phyloP scores from a whole-genome alignment of 2,113 vertebrate species.

The Microtus montanus region DNA sequence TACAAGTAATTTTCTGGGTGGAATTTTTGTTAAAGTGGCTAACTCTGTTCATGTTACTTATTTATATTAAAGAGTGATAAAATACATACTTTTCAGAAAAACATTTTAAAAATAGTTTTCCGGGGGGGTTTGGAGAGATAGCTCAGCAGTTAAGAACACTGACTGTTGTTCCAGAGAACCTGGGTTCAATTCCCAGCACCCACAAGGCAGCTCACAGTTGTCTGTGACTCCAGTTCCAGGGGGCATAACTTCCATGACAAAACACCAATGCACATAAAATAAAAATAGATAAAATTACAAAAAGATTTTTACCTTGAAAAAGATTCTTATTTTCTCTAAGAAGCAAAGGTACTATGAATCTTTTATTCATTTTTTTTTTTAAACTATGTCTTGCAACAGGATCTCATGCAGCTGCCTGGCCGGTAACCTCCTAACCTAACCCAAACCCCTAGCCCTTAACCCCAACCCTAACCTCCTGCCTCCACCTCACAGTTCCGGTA shows the following conservation, averaged over 20 bases:
- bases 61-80: not conserved
- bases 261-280: not conserved
- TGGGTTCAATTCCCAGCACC: not conserved
- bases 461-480: not conserved
- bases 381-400: not conserved
- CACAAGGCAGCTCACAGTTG: not conserved
- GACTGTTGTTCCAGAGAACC: not conserved
- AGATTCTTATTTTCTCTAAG: not conserved
- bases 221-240: not conserved
- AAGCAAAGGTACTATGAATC: not conserved
- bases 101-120: slow-evolving; percentile 1
- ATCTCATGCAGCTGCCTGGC: not conserved
- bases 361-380: not conserved
- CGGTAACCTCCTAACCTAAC: not conserved
- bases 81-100: slow-evolving; percentile 39
- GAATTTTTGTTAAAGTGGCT: slow-evolving; percentile 43
- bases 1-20: slow-evolving; percentile 21
- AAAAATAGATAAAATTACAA: not conserved
- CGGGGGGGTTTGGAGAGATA: not conserved
- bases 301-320: slow-evolving; percentile 6
- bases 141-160: not conserved
- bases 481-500: not conserved
- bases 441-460: too few relatives aligned
- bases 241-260: not conserved
- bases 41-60: slow-evolving; percentile 13